Base-by-base conservation (phyloP, 2,113 vertebrate species). In the Dolichotis patagonum region DNA sequence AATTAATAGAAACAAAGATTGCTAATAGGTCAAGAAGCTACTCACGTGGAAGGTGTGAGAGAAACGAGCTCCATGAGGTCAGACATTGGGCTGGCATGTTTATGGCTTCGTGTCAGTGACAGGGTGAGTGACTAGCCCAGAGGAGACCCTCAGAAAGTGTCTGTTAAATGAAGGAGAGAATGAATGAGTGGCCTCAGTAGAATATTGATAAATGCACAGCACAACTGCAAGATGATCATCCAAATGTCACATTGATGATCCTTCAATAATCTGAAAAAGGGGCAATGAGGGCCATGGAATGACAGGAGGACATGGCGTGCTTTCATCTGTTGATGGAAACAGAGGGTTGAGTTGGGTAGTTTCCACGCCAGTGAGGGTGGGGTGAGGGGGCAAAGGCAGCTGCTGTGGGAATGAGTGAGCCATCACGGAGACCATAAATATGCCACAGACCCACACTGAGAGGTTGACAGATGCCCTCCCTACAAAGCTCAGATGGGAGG, bases 391-490 rank as follows among this genome's bases (percentile, higher is more conserved):
- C 30, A 24, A 11, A 52, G 28, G 41, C 97, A 96, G 96, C 94
- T 95, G 93, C 20, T 49, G 38, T 46, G 90, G 88, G 96, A 89
- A 91, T 5, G 63, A 93, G 20, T 35, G 2, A 60, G 78, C 91
- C 83, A 11, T 88, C 95, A 11, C 14, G 28, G 93, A 35, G 63
- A 22, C 96, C 43, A 1, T 0, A 8, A 88, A 96, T 95, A 95
- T 95, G 83, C 97, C 88, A 73, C 0, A 6, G 91, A 83, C 83
- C 91, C 75, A 78, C 3, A 83, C 81, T 65, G 93, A 0, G 75
- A 94, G 6, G 87, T 95, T 95, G 96, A 73, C 95, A 96, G 96
- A 88, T 89, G 92, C 96, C 82, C 62, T 75, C 43, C 20, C 38
- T 0, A 0, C 69, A 41, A 83, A 41, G 63, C 60, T 90, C 69